Conservation (phyloP, 1,140 invertebrate species). For the Achroia grisella region DNA sequence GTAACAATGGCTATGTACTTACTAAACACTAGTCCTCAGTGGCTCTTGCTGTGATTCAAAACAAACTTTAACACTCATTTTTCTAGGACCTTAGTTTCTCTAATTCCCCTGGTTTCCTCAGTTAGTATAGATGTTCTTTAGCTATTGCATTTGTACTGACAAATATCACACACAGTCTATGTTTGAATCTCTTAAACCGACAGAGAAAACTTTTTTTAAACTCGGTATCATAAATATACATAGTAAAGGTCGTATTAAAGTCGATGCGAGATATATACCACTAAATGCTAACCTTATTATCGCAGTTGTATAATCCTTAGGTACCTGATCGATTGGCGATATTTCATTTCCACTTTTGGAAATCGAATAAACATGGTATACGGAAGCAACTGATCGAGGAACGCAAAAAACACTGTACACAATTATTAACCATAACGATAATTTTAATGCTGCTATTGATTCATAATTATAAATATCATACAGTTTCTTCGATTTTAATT, state of each 20-base stretch:
- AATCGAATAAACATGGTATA: slow-evolving; percentile 36
- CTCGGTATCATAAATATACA: slow-evolving; percentile 43
- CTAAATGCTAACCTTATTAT: slow-evolving; percentile 44
- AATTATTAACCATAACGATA: slow-evolving; percentile 57
- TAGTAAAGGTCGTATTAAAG: slow-evolving; percentile 42
- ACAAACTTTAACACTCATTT: no score
- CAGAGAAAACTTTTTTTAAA: slow-evolving; percentile 37
- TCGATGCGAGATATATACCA: slow-evolving; percentile 38
- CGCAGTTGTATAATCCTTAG: slow-evolving; percentile 21
- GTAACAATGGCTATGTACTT: no score
- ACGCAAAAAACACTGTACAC: slow-evolving; percentile 46
- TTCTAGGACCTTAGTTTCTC: no score
- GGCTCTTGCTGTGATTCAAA: no score
- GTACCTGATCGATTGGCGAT: slow-evolving; percentile 16
- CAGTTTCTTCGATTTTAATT: slow-evolving; percentile 40
- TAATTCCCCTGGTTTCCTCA: no score
- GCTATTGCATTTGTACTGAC: no score
- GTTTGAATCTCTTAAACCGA: background rate
- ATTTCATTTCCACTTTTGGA: slow-evolving; percentile 21
- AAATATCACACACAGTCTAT: background rate
- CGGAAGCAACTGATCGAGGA: slow-evolving; percentile 47
- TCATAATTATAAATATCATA: slow-evolving; percentile 34
- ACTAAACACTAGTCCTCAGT: no score
- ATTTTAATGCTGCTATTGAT: slow-evolving; percentile 42
- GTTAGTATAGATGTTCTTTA: no score